A percentile compares a stretch with the other conserved stretches of the same genome.
These are phyloP conservation scores for Acanthaster planci DNA, from an alignment of 35 echinoderm and acorn worm species.

Conservation along the genomic window DNA sequence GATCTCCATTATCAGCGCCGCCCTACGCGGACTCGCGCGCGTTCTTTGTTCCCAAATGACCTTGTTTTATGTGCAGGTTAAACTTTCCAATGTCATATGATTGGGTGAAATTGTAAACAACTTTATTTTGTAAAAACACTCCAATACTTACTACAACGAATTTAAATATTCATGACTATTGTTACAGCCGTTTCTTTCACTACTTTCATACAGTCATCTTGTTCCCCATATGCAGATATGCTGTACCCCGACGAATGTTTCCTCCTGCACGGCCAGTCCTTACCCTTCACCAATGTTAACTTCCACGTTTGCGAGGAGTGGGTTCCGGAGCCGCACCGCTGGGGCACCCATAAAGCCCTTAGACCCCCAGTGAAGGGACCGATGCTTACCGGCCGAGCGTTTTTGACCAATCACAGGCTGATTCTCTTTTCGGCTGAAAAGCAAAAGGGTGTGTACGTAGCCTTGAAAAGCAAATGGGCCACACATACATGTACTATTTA, in stretches of 20 bases:
- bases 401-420: conserved; percentile 34
- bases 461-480: too few species aligned
- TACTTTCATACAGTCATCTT: neutral
- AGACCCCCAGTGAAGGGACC: neutral
- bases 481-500: too few species aligned
- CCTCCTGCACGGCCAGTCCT: neutral
- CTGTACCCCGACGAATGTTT: conserved; percentile 21
- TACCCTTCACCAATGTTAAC: conserved; percentile 18
- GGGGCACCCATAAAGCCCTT: neutral
- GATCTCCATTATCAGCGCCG: too few species aligned
- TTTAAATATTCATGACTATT: too few species aligned
- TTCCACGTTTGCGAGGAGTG: conserved; percentile 26
- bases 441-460: neutral
- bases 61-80: too few species aligned
- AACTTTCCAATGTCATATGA: too few species aligned
- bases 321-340: conserved; percentile 13
- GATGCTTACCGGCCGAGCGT: conserved; percentile 9
- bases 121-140: too few species aligned
- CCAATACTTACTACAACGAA: too few species aligned
- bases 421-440: conserved; percentile 31
- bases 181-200: too few species aligned
- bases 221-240: neutral
- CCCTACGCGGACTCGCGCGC: too few species aligned
- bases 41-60: too few species aligned
- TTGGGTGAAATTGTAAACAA: too few species aligned